Percentiles rank a stretch among this genome's conserved stretches.
Evolutionary conservation across 2,797 vertebrate genomes (phyloP).

Genomic region (Rhinella marina): DNA sequence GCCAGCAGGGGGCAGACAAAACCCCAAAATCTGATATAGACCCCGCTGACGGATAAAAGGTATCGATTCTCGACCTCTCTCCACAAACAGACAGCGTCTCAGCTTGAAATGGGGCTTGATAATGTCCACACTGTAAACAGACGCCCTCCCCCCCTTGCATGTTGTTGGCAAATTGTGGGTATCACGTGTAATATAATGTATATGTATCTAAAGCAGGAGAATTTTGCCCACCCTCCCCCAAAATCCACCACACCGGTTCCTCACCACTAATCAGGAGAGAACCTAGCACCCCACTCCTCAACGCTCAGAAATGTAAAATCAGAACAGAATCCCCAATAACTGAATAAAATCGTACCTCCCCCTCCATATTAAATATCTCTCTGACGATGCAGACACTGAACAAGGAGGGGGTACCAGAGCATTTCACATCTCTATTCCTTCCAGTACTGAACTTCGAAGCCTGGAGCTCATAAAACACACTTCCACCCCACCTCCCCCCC

Average conservation of each 20-base stretch:
- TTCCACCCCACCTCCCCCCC: background rate
- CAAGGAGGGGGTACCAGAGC: background rate
- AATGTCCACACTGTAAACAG: conserved; percentile 48
- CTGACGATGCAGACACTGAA: conserved; percentile 10
- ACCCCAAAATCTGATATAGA: background rate
- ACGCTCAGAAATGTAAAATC: conserved; percentile 31
- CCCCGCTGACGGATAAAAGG: background rate
- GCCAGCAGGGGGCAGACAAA: conserved; percentile 21
- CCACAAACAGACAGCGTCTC: conserved; percentile 7
- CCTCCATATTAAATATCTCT: background rate
- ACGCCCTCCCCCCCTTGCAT: conserved; percentile 26
- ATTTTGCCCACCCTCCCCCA: background rate
- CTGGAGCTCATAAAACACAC: background rate
- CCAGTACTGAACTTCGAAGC: background rate
- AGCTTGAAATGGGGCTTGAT: conserved; percentile 5
- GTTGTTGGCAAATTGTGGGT: background rate
- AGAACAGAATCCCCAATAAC: conserved; percentile 33
- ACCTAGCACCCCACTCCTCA: background rate
- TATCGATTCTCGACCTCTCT: background rate
- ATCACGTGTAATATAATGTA: background rate
- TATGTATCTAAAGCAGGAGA: conserved; percentile 33
- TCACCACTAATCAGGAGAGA: background rate
- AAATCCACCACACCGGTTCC: background rate
- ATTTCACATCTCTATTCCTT: background rate
- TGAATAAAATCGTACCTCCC: conserved; percentile 41